phyloP scores from a whole-genome alignment of 2,113 vertebrate genomes.

The Rhizomys pruinosus region DNA sequence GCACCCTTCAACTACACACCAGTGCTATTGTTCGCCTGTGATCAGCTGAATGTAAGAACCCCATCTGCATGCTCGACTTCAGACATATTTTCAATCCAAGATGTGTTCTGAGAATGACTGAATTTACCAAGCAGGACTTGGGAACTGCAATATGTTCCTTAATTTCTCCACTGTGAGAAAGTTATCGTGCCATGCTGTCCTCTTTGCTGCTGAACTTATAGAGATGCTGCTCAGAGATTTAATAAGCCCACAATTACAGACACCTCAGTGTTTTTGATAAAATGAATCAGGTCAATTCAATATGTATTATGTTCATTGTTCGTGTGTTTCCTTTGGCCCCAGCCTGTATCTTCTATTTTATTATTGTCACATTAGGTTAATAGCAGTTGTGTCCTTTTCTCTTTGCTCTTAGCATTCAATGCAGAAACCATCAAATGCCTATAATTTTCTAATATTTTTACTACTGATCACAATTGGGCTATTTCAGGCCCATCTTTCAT shows the following conservation, averaged over 20 bases:
- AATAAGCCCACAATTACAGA: slow-evolving; percentile 25
- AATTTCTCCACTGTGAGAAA: slow-evolving; percentile 29
- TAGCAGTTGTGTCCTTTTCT: neutral
- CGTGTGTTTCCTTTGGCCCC: neutral
- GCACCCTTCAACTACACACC: neutral
- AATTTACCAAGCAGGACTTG: neutral
- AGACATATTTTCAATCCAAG: neutral
- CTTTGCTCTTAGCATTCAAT: neutral
- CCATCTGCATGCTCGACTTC: neutral
- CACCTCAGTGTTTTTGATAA: slow-evolving; percentile 39
- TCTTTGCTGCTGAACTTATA: neutral
- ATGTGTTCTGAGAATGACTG: neutral
- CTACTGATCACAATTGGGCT: neutral
- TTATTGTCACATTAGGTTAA: slow-evolving; percentile 52
- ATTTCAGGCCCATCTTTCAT: slow-evolving; percentile 43
- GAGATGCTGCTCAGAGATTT: neutral
- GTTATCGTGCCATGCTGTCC: neutral
- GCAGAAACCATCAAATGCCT: slow-evolving; percentile 32
- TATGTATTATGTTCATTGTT: slow-evolving; percentile 42
- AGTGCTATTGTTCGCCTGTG: neutral
- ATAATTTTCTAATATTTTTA: slow-evolving; percentile 44
- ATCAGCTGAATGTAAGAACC: neutral
- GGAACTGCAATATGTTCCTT: neutral
- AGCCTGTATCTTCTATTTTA: neutral
- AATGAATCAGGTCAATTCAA: neutral